Conservation (phyloP, 2,113 vertebrate species). For the Pao palembangensis region DNA sequence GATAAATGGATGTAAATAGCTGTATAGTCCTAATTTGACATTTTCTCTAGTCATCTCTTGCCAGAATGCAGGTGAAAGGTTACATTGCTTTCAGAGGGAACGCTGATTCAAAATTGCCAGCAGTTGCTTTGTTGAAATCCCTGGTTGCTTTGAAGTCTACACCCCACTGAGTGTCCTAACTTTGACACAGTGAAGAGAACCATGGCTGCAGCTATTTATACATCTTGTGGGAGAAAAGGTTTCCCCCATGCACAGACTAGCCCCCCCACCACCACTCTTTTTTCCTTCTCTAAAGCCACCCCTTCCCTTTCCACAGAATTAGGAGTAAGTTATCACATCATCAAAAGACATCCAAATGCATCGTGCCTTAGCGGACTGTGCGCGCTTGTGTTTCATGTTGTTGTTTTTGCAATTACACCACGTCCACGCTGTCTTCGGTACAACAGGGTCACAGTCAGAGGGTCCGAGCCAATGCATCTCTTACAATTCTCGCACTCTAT, state of each 20-base stretch:
- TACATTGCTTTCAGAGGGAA: conserved; percentile 61
- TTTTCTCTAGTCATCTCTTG: conserved; percentile 46
- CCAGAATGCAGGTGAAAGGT: conserved; percentile 65
- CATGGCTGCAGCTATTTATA: conserved; percentile 75
- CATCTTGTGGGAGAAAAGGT: conserved; percentile 72
- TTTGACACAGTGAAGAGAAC: conserved; percentile 76
- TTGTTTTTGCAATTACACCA: conserved; percentile 27
- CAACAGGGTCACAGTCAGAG: conserved; percentile 51
- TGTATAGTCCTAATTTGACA: conserved; percentile 40
- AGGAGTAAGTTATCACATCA: conserved; percentile 1
- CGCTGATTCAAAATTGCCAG: conserved; percentile 76
- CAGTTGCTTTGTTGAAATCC: conserved; percentile 82
- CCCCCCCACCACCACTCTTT: background rate
- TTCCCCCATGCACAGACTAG: conserved; percentile 47
- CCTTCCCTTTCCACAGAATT: conserved; percentile 31
- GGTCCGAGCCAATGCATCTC: conserved; percentile 69
- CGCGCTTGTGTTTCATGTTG: conserved; percentile 29
- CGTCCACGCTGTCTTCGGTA: conserved; percentile 25
- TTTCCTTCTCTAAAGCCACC: conserved; percentile 3
- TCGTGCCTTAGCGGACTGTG: conserved; percentile 4
- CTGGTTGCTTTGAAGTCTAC: conserved; percentile 79
- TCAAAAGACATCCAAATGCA: background rate
- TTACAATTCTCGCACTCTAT: conserved; percentile 72
- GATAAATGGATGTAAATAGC: background rate
- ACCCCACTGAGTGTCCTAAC: conserved; percentile 76